Base-by-base conservation (phyloP, 1,140 invertebrate species). In the Aphis craccivora region DNA sequence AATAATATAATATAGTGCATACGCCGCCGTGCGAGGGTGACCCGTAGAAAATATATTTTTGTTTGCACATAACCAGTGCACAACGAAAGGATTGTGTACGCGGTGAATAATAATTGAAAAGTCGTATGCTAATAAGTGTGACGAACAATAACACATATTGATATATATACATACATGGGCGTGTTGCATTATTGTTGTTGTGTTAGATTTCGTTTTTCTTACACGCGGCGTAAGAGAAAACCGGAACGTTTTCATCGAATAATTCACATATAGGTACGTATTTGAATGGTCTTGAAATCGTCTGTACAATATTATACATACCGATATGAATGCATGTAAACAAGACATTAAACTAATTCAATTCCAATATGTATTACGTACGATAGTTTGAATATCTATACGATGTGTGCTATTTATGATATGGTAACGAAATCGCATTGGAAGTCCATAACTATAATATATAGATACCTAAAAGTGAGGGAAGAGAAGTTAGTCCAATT, bases 31-130 rank as follows among this genome's bases (percentile, higher is more conserved):
- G 30, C 30, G 37, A 11, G 43, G 87, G 45, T 51, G 87, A 88
- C 45, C 87, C 87, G 43, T 22, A 51, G 35, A 53, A 51, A 88
- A 88, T 22, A 88, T 4, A 76, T 18, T 76, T 76, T 45, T 45
- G 84, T 86, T 86, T 86, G 84, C 40, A 45, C 43, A 86, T 23
- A 86, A 86, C 23, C 83, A 86, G 83, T 86, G 40, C 84, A 86
- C 84, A 86, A 86, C 84, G 84, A 86, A 86, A 86, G 84, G 84
- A 86, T 86, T 86, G 84, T 86, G 22, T 84, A 84, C 84, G 84
- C 84, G 30, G 11, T 7, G 87, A 88, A 88, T 88, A 51, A 87
- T 87, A 87, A 76, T 76, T 76, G 60, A 76, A 76, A 76, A 76
- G 60, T 76, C 60, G 60, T 76, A 76, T 76, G 60, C 60, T 76